phyloP scores from a whole-genome alignment of 2,797 vertebrate genomes.

The Synaphobranchus kaupii region DNA sequence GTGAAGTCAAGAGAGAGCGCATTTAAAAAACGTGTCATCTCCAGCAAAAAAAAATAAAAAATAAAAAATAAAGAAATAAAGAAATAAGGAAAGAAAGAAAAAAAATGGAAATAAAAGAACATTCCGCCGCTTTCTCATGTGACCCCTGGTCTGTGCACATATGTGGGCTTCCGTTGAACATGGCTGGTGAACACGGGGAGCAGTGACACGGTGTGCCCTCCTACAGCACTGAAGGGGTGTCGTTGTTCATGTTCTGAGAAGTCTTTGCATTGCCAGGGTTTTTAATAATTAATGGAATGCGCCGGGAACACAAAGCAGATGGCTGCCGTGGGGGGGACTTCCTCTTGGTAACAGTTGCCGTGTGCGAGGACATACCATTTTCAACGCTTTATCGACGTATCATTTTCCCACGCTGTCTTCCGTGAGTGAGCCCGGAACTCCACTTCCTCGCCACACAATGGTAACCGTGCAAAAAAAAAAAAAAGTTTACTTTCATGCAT shows the following conservation, averaged over 20 bases:
- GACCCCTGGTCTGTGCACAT: background rate
- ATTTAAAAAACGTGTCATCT: background rate
- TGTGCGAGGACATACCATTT: conserved; percentile 25
- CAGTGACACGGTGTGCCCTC: background rate
- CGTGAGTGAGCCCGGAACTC: background rate
- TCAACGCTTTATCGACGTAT: background rate
- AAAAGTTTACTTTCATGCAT: background rate
- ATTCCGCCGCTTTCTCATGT: background rate
- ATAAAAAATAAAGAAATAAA: background rate
- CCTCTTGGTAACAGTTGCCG: conserved; percentile 23
- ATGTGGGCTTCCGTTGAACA: too few relatives aligned
- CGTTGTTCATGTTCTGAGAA: background rate
- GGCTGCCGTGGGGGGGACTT: conserved; percentile 18
- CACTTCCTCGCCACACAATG: background rate
- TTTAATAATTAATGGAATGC: conserved; percentile 24
- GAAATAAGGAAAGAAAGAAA: background rate
- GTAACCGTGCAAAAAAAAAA: background rate
- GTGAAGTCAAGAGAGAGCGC: background rate
- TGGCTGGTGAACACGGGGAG: background rate
- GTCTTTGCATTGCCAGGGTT: background rate
- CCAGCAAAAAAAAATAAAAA: background rate
- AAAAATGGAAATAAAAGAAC: background rate
- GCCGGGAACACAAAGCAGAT: background rate
- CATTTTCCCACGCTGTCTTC: background rate
- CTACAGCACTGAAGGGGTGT: background rate